Conservation (phyloP, 2,113 vertebrate species). For the Calonectris borealis region DNA sequence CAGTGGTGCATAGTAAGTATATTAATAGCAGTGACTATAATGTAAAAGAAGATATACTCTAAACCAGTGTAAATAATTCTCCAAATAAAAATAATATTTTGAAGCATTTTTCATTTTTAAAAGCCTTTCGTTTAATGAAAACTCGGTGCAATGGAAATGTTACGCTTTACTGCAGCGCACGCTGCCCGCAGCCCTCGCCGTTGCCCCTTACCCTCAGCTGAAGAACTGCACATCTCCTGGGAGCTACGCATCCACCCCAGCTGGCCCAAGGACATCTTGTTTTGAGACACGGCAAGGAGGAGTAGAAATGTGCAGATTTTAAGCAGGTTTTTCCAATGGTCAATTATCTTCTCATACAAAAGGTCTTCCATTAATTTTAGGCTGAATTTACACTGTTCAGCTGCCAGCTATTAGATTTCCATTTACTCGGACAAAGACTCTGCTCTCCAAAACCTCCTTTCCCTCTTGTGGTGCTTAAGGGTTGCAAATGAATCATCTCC, state of each 20-base stretch:
- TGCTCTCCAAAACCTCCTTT: background rate
- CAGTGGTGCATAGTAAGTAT: background rate
- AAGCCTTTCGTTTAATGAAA: background rate
- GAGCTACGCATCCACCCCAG: background rate
- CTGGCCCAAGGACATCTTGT: background rate
- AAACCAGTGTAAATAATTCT: background rate
- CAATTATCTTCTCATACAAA: background rate
- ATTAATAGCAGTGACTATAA: background rate
- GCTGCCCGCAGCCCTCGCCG: background rate
- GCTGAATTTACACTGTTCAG: background rate
- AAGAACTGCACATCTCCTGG: background rate
- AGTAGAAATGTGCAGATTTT: background rate
- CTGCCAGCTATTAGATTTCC: conserved; percentile 6
- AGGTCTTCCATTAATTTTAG: background rate
- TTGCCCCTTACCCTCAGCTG: background rate
- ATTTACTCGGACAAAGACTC: background rate
- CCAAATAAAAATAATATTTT: background rate
- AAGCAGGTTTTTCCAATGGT: background rate
- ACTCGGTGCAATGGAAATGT: accelerated
- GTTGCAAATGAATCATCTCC: background rate
- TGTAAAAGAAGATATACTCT: background rate
- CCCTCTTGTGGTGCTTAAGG: background rate
- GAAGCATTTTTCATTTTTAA: background rate
- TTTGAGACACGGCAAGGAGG: background rate
- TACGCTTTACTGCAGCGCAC: background rate